Base-by-base conservation (phyloP, 2,797 vertebrate genomes). In the Pipistrellus pygmaeus region DNA sequence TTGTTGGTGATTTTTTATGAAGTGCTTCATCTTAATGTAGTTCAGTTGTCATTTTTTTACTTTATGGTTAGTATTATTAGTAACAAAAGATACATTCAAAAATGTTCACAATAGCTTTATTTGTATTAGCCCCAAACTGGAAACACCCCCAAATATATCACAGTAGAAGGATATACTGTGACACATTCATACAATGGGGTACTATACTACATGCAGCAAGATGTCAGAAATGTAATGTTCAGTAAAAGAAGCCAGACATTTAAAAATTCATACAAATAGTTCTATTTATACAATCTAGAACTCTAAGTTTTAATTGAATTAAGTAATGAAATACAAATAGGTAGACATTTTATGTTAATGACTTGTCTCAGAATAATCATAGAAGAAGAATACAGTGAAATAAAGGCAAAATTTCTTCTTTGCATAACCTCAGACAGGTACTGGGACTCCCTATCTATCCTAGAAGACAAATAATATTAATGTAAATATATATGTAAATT, bases 21-120 rank as follows among this genome's bases (percentile, higher is more conserved):
- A 78, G 41, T 82, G 76, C 48, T 93, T 85, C 30, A 80, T 93
- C 96, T 96, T 88, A 93, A 80, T 53, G 17, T 48, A 86, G 44
- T 80, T 77, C 60, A 80, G 6, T 90, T 92, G 10, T 71, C 62
- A 8, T 1, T 92, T 32, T 93, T 94, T 89, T 77, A 71, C 32
- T 71, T 71, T 90, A 91, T 93, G 18, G 23, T 80, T 93, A 73
- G 35, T 93, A 46, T 25, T 86, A 86, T 94, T 88, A 81, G 32
- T 87, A 92, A 85, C 68, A 89, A 92, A 86, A 92, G 53, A 69
- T 4, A 53, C 38, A 8, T 95, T 90, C 48, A 86, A 13, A 85
- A 93, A 62, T 92, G 18, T 86, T 73, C 60, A 66, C 77, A 76
- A 30, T 46, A 94, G 14, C 27, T 90, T 90, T 85, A 73, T 75